These are phyloP conservation scores for Romanogobio albipinnatus DNA, from an alignment of 2,113 vertebrate species.

Conservation along the genomic window DNA sequence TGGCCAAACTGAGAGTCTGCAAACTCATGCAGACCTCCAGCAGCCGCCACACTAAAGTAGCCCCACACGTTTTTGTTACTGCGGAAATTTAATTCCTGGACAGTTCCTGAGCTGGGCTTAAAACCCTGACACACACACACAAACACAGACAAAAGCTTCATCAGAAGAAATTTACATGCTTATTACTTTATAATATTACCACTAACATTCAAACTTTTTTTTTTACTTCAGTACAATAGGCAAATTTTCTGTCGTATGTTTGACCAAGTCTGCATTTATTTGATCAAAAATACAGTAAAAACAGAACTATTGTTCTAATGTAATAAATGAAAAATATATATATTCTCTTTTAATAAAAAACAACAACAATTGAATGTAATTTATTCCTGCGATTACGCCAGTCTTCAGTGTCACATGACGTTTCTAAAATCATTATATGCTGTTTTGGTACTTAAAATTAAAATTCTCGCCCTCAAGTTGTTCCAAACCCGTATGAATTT, in stretches of 20 bases:
- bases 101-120: constrained; percentile 97
- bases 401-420: too few species aligned
- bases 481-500: too few species aligned
- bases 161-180: neutral
- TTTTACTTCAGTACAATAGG: too few species aligned
- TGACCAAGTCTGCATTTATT: neutral
- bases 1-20: constrained; percentile 98
- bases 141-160: neutral
- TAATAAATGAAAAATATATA: too few species aligned
- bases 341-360: too few species aligned
- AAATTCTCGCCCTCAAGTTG: too few species aligned
- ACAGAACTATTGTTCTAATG: neutral
- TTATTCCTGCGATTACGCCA: too few species aligned
- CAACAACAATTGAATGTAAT: too few species aligned
- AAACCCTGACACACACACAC: constrained; percentile 82
- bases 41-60: constrained; percentile 98
- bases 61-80: constrained; percentile 99
- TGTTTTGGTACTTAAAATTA: too few species aligned
- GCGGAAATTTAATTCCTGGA: constrained; percentile 98
- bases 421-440: too few species aligned
- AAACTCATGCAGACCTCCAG: constrained; percentile 96
- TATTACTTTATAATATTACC: neutral
- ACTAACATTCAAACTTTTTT: neutral
- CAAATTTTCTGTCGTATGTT: neutral
- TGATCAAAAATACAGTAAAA: neutral